phyloP scores from a whole-genome alignment of 2,113 vertebrate genomes.

The Lepus americanus region DNA sequence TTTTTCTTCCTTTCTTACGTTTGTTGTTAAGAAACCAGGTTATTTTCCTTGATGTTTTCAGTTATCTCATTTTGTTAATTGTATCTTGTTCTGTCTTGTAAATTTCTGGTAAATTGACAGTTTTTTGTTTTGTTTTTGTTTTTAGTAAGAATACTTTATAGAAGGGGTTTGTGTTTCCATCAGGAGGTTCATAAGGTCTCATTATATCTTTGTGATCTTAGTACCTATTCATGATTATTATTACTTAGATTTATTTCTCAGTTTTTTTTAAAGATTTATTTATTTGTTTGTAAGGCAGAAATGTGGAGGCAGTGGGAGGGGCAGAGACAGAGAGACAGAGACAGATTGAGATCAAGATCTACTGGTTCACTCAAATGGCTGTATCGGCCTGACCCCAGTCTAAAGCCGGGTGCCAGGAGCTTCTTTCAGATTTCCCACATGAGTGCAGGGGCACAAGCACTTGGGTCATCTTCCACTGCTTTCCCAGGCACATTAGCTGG shows the following conservation, averaged over 20 bases:
- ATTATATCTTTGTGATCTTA: not conserved
- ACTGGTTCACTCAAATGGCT: too few relatives aligned
- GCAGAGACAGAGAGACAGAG: too few relatives aligned
- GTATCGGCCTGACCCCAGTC: too few relatives aligned
- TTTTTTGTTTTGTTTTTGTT: not conserved
- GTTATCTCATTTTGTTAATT: conserved; percentile 55
- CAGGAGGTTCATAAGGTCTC: not conserved
- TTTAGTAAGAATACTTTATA: not conserved
- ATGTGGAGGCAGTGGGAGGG: too few relatives aligned
- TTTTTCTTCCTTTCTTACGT: not conserved
- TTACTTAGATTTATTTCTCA: conserved; percentile 3
- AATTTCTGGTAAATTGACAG: conserved; percentile 46
- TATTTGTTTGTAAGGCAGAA: too few relatives aligned
- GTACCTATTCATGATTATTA: not conserved
- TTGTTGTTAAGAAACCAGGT: not conserved
- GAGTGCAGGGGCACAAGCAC: too few relatives aligned
- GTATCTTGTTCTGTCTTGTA: not conserved
- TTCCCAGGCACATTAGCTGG: too few relatives aligned
- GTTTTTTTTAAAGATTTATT: too few relatives aligned
- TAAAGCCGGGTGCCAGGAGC: too few relatives aligned
- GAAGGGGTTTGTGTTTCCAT: conserved; percentile 39
- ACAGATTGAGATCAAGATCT: too few relatives aligned
- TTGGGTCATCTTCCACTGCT: too few relatives aligned
- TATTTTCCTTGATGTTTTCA: not conserved
- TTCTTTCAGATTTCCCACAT: too few relatives aligned